Conservation (phyloP, 1,140 invertebrate species). For the Argopecten irradians region DNA sequence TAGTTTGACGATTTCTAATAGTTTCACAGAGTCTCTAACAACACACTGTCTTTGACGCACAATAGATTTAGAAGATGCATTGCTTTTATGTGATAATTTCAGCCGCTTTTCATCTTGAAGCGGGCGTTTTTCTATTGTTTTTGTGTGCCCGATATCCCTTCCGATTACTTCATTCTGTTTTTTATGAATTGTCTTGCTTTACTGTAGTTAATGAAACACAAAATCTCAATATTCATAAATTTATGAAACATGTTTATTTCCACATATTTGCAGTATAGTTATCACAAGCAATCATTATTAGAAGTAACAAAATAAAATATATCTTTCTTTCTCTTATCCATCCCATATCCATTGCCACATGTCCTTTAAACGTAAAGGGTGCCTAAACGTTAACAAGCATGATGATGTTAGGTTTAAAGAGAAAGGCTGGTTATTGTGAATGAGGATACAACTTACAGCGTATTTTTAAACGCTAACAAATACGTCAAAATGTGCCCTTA, state of each 20-base stretch:
- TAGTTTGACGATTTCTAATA: too few relatives aligned
- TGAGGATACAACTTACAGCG: not conserved
- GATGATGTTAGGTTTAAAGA: not conserved
- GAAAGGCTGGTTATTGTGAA: not conserved
- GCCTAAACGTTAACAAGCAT: not conserved
- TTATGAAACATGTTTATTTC: conserved; percentile 4
- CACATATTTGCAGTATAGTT: conserved; percentile 7
- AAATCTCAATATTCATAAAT: not conserved
- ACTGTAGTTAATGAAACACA: not conserved
- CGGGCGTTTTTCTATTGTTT: too few relatives aligned
- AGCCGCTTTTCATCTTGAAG: too few relatives aligned
- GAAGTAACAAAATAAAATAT: conserved; percentile 9
- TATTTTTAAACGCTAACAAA: too few relatives aligned
- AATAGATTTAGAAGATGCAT: too few relatives aligned
- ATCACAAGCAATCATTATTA: conserved; percentile 11
- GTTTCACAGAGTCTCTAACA: too few relatives aligned
- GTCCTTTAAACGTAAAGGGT: not conserved
- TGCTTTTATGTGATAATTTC: too few relatives aligned
- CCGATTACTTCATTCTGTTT: too few relatives aligned
- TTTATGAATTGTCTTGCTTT: too few relatives aligned
- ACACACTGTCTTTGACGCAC: too few relatives aligned
- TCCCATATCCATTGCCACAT: not conserved
- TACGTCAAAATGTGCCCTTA: too few relatives aligned
- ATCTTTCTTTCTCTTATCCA: not conserved
- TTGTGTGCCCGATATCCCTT: too few relatives aligned